Evolutionary conservation across 2,113 vertebrate genomes (phyloP).

Genomic region (Atlantisia rogersi): DNA sequence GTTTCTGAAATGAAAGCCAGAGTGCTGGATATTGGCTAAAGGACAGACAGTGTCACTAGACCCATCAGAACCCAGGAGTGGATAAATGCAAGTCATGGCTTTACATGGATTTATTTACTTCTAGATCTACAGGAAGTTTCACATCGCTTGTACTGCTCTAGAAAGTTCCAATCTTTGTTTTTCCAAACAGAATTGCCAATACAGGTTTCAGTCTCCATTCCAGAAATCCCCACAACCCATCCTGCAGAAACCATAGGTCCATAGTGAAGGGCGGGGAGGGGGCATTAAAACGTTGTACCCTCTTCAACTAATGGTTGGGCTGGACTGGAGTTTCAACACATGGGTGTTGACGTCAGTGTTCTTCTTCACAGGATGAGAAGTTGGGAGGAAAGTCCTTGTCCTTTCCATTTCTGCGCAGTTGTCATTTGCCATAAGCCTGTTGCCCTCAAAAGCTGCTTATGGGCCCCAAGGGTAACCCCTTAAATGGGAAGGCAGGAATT

Average conservation of each 20-base stretch:
- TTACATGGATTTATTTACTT: background rate
- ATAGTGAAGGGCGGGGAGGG: background rate
- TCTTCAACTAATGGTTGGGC: background rate
- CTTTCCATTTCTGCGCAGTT: background rate
- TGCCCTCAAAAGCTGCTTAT: background rate
- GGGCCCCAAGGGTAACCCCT: background rate
- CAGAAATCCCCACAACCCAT: background rate
- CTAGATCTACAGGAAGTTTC: background rate
- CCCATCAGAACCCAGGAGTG: background rate
- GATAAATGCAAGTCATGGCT: background rate
- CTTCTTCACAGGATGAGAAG: background rate
- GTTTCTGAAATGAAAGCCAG: background rate
- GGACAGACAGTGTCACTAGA: background rate
- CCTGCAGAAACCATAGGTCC: background rate
- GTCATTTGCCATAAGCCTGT: background rate
- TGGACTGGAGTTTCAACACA: background rate
- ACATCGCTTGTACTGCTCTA: background rate
- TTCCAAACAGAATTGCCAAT: background rate
- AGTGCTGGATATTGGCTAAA: background rate
- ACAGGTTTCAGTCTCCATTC: background rate
- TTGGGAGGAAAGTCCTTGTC: background rate
- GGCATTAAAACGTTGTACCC: background rate
- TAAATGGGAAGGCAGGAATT: background rate
- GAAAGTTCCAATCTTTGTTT: background rate
- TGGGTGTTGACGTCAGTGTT: background rate